Evolutionary conservation across 2,797 vertebrate species (phyloP), one percentile per base, ranked within the genome.

Genomic region (Oryzias dopingdopingensis): DNA sequence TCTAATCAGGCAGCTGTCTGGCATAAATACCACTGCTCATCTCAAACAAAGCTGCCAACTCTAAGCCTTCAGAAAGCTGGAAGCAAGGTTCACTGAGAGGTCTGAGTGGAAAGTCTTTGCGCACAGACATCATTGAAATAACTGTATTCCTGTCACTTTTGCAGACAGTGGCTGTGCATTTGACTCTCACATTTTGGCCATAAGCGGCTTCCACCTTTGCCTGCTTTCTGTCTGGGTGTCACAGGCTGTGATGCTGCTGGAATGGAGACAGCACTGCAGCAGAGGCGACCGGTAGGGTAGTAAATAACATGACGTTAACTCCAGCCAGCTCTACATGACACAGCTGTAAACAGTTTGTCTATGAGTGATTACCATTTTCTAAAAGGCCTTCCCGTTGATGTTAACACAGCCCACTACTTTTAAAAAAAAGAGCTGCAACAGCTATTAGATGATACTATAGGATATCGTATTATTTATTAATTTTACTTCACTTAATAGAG

Each of bases 311-410:
- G 75, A 88, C 81, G 79, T 80, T 84, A 78, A 58, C 70, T 59
- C 70, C 53, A 76, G 82, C 88, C 83, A 80, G 86, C 80, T 84
- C 84, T 85, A 74, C 88, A 89, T 88, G 85, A 84, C 84, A 71
- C 68, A 4, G 65, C 82, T 88, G 82, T 85, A 90, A 91, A 91
- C 88, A 91, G 56, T 80, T 84, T 82, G 62, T 42, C 65, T 32
- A 42, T 88, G 87, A 91, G 85, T 91, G 85, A 89, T 83, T 42
- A 76, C 75, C 72, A 83, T 91, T 91, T 91, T 88, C 87, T 90
- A 86, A 86, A 88, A 89, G 84, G 79, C 72, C 72, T 76, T 64
- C 82, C 60, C 82, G 84, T 85, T 86, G 83, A 86, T 87, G 83
- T 87, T 81, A 75, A 80, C 80, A 75, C 71, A 76, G 77, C 76